These are phyloP conservation scores for Gobio occitaniae DNA, from an alignment of 2,797 vertebrate genomes.

Conservation along the genomic window DNA sequence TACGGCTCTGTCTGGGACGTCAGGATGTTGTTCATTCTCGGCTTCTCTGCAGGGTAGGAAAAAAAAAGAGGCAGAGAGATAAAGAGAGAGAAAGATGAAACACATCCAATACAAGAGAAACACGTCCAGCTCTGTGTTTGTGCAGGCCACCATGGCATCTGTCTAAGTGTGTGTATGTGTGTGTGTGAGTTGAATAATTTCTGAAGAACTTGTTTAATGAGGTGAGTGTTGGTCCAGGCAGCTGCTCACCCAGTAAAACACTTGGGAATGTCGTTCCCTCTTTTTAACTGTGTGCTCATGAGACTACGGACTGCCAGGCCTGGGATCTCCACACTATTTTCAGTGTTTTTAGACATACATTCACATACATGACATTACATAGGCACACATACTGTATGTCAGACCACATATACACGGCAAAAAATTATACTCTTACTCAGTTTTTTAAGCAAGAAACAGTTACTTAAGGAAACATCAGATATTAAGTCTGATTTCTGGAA, in stretches of 20 bases:
- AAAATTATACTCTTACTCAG: not conserved
- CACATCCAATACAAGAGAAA: not conserved
- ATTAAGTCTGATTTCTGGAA: not conserved
- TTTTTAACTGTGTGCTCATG: not conserved
- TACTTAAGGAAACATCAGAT: not conserved
- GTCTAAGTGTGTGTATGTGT: not conserved
- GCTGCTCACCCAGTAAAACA: not conserved
- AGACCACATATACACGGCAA: not conserved
- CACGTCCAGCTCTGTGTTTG: conserved; percentile 54
- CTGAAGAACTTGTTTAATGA: conserved; percentile 17
- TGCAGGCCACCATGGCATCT: conserved; percentile 16
- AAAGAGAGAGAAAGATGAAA: conserved; percentile 29
- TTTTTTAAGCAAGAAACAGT: not conserved
- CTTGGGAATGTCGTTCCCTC: conserved; percentile 11
- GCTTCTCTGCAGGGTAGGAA: conserved; percentile 81
- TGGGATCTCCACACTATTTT: conserved; percentile 1
- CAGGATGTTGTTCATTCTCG: conserved; percentile 94
- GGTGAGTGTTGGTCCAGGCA: not conserved
- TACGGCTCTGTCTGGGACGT: conserved; percentile 97
- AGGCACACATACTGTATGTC: not conserved
- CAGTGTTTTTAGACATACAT: conserved; percentile 5
- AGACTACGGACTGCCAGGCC: not conserved
- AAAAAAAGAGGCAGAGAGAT: conserved; percentile 8
- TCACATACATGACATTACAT: not conserved
- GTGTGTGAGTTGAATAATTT: not conserved